A percentile compares a stretch with the other conserved stretches of the same genome.
Conservation (phyloP, 2,113 vertebrate genomes). For the Cynocephalus volans region DNA sequence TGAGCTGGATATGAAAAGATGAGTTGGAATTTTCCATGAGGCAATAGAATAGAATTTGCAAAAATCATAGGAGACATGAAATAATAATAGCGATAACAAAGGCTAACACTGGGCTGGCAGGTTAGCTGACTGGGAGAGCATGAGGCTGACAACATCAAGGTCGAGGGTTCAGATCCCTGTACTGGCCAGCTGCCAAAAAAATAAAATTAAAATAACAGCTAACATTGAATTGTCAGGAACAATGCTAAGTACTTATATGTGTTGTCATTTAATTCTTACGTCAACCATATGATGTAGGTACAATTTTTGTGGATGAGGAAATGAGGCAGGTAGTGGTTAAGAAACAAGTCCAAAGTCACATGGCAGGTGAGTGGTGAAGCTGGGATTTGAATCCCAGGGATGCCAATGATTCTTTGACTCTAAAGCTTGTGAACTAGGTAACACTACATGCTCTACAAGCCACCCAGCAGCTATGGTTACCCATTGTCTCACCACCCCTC, state of each 20-base stretch:
- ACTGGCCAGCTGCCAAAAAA: too few species aligned
- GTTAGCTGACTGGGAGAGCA: too few species aligned
- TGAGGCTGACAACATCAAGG: too few species aligned
- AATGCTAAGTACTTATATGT: background rate
- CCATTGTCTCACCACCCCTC: background rate
- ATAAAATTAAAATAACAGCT: background rate
- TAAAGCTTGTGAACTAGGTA: background rate
- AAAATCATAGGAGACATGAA: background rate
- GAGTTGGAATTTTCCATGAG: slow-evolving; percentile 10
- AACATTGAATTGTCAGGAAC: background rate
- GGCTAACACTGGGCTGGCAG: background rate
- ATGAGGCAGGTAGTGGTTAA: background rate
- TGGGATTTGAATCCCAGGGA: background rate
- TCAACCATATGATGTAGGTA: background rate
- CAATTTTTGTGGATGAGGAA: background rate
- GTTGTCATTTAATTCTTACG: background rate
- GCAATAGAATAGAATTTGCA: background rate
- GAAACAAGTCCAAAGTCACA: background rate
- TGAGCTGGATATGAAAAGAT: slow-evolving; percentile 22
- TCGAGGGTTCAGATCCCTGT: too few species aligned
- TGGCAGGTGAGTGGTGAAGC: background rate
- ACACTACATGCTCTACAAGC: background rate
- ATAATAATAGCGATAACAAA: background rate
- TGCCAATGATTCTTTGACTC: background rate
- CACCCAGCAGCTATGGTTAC: background rate